Base-by-base conservation (phyloP, 2,797 vertebrate genomes). In the Syndactyla subalaris region DNA sequence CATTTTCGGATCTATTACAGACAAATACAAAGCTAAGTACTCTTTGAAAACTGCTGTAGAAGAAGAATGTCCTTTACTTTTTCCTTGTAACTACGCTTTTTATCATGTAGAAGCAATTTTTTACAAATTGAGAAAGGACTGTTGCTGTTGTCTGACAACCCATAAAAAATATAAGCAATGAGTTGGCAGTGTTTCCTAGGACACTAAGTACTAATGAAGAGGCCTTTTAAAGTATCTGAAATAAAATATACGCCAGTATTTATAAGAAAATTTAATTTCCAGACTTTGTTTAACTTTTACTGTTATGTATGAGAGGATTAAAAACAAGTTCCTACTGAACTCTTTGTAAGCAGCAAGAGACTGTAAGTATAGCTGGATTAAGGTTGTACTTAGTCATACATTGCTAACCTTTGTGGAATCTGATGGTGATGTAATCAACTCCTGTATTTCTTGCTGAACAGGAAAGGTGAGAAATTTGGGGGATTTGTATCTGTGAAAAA, bases 371-470 rank as follows among this genome's bases (percentile, higher is more conserved):
- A 74, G 52, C 66, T 84, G 77, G 78, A 81, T 92, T 91, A 91
- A 92, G 36, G 46, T 82, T 81, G 21, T 88, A 62, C 76, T 78
- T 83, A 81, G 58, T 92, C 88, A 85, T 87, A 93, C 76, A n/a
- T 74, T 92, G 95, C 92, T 85, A 87, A 86, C 95, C 81, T 80
- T 77, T 73, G 32, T 96, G 94, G 93, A 94, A 92, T 97, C 94
- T 66, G 76, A 45, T 74, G 52, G 77, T 96, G 73, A 85, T 91
- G 92, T 81, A 92, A 96, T 75, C 95, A 72, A 22, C 80, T 93
- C 97, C 86, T 89, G 97, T 95, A 78, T 93, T 97, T 97, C 97
- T 97, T 92, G 97, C 88, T 96, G 78, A 97, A 97, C 97, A 94
- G 96, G 98, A 98, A 97, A 95, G 93, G 94, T 96, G 85, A 96